phyloP scores from a whole-genome alignment of 2,888 invertebrate species.

The Heliconius aoede region DNA sequence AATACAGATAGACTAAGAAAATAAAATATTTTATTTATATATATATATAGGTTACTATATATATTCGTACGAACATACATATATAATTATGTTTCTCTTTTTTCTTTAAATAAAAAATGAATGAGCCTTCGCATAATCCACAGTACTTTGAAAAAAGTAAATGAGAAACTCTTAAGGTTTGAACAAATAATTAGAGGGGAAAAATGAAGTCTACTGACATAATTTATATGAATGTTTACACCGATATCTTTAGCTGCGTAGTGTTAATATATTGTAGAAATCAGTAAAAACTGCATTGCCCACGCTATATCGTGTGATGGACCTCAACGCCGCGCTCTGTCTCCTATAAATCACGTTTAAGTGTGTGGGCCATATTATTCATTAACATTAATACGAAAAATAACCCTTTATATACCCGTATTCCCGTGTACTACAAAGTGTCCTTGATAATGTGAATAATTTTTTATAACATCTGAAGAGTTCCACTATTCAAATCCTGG shows the following conservation, averaged over 20 bases:
- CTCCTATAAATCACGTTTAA: no score
- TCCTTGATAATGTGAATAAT: no score
- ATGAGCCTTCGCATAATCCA: neutral
- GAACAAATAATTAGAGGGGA: conserved; percentile 34
- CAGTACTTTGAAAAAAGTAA: conserved; percentile 24
- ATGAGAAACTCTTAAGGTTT: conserved; percentile 31
- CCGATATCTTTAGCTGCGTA: conserved; percentile 17
- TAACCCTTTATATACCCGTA: no score
- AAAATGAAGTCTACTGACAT: conserved; percentile 30
- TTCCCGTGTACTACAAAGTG: no score
- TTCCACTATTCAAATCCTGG: no score
- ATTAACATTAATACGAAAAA: no score
- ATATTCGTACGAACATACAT: neutral
- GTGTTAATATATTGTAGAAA: no score
- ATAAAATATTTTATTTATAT: no score
- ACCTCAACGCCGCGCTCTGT: neutral
- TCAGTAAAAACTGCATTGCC: no score
- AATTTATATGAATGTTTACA: conserved; percentile 21
- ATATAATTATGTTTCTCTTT: neutral
- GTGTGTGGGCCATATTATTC: no score
- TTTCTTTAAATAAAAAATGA: conserved; percentile 3
- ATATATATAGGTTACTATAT: neutral
- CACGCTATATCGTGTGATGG: neutral
- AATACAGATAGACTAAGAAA: no score
- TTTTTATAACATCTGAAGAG: no score